Percentiles rank a stretch among this genome's conserved stretches.
These are phyloP conservation scores for Mola mola DNA, from an alignment of 2,113 vertebrate genomes.

Conservation along the genomic window DNA sequence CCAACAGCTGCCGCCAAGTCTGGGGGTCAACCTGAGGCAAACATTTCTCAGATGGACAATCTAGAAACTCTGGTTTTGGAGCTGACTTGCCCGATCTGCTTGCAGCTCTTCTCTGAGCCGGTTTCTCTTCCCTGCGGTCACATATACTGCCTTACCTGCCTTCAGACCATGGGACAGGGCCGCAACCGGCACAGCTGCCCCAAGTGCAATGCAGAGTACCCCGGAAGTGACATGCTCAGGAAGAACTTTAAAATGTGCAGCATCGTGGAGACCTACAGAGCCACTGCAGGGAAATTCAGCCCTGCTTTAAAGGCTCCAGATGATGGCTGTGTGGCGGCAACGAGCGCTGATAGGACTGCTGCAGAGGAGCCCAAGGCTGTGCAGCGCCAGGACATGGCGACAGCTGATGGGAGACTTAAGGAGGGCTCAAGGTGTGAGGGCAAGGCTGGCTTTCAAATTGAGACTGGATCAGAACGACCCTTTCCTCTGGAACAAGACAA, in stretches of 20 bases:
- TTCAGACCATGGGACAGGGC: conserved; percentile 65
- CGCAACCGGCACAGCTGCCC: conserved; percentile 76
- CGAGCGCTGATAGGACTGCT: background rate
- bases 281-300: background rate
- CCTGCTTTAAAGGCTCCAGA: background rate
- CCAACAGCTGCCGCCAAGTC: conserved; percentile 53
- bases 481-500: background rate
- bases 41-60: background rate
- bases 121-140: conserved; percentile 77
- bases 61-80: conserved; percentile 37
- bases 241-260: conserved; percentile 72
- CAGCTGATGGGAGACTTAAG: background rate
- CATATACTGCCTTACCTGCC: conserved; percentile 72
- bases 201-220: conserved; percentile 69
- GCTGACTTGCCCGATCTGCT: conserved; percentile 75
- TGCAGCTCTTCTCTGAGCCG: conserved; percentile 68
- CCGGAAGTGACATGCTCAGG: conserved; percentile 37
- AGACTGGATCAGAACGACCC: background rate
- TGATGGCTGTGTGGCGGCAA: background rate
- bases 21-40: conserved; percentile 14
- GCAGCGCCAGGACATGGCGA: background rate
- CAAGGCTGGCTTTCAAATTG: background rate
- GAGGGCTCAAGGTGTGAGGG: background rate
- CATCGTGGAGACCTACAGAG: conserved; percentile 69
- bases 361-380: conserved; percentile 2